Evolutionary conservation across 1,140 invertebrate genomes (phyloP), one percentile per base, ranked within the genome.

Genomic region (Aphelinus atriplicis): DNA sequence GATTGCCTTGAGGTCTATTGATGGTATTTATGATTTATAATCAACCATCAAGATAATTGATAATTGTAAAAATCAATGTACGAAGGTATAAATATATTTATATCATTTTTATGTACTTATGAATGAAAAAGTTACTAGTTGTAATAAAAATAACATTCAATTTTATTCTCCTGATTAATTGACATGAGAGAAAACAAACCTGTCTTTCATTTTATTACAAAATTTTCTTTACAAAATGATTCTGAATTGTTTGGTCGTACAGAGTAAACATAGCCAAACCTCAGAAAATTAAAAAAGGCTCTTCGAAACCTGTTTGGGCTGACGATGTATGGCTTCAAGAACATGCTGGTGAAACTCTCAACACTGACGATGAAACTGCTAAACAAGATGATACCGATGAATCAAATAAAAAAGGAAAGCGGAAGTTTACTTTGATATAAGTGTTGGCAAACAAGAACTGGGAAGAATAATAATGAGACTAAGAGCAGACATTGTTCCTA

Each of bases 211-310:
- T 72, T 7, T 56, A 48, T 55, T 45, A 48, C 7, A 53, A 53
- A 55, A 72, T 63, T 48, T 65, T 63, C 69, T 61, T 53, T 69
- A 51, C 83, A 98, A 96, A 98, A 99, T 90, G 97, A 99, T 85
- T 95, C 97, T 0, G 98, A 99, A 89, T 88, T 99, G 26, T 99
- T 97, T 91, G 98, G 98, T 0, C 91, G 96, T 78, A 99, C 78
- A 91, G 97, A 82, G 97, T 99, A 1, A 99, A 99, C 86, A 91
- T 99, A 77, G 98, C 98, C 0, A 98, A 98, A 81, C 98, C 98
- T 46, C 95, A 97, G 82, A 93, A 95, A 81, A 95, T 98, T 61
- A 97, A 97, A 85, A 96, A 98, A 90, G 96, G 96, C 71, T 97
- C 96, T 9, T 95, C 95, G 1, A 92, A 95, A 81, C 94, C 97